A percentile compares a stretch with the other conserved stretches of the same genome.
Conservation (phyloP, 2,888 invertebrate genomes). For the Megalurothrips usitatus region DNA sequence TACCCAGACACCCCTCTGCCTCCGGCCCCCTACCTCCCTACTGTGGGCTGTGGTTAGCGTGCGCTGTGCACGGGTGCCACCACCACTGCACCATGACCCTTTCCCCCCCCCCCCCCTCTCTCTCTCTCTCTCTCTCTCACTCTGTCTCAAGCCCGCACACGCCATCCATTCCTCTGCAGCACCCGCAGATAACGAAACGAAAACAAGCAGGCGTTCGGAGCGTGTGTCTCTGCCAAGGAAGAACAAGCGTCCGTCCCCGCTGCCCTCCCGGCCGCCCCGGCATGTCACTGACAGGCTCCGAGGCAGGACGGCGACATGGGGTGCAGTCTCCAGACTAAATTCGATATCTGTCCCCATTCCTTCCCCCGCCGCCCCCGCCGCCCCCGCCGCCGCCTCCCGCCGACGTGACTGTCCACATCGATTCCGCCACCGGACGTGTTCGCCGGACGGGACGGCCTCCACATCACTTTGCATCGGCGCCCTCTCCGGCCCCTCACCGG, state of each 20-base stretch:
- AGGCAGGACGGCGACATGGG: background rate
- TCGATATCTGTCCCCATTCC: background rate
- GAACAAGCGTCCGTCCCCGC: too few species aligned
- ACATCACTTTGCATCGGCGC: conserved; percentile 22
- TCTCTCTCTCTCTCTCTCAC: too few species aligned
- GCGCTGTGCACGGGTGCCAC: too few species aligned
- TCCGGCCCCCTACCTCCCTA: too few species aligned
- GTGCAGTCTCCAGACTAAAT: background rate
- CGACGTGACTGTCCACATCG: conserved; percentile 19
- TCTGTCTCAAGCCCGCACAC: too few species aligned
- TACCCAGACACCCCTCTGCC: too few species aligned
- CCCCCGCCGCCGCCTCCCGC: background rate
- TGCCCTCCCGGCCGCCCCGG: too few species aligned
- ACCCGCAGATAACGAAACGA: background rate
- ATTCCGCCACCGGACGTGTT: conserved; percentile 17
- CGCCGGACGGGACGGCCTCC: background rate
- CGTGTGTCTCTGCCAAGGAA: background rate
- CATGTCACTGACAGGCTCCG: too few species aligned
- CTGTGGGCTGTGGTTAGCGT: too few species aligned
- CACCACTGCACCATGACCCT: too few species aligned
- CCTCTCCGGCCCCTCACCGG: background rate
- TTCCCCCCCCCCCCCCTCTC: too few species aligned
- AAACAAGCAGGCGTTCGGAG: background rate
- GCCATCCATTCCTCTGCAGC: background rate
- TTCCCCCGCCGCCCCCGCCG: background rate